Percentiles rank a stretch among this genome's conserved stretches.
Evolutionary conservation across 2,113 vertebrate genomes (phyloP).

Genomic region (Trematomus loennbergii): DNA sequence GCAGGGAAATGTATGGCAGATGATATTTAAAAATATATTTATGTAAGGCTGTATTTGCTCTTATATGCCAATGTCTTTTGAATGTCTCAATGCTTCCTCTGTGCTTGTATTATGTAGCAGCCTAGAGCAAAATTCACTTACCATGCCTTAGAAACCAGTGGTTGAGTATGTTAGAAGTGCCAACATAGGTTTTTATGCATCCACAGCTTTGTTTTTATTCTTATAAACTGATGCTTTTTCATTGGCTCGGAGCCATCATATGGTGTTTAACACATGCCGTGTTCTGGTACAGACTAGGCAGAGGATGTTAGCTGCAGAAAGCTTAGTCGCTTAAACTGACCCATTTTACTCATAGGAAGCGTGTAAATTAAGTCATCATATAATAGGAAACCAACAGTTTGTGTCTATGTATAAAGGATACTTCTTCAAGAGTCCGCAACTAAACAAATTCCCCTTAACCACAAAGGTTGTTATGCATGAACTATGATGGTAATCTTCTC

Average conservation of each 20-base stretch:
- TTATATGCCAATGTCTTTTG: background rate
- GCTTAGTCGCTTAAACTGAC: slow-evolving; percentile 34
- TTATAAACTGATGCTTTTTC: slow-evolving; percentile 1
- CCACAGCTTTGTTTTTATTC: background rate
- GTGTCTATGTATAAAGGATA: slow-evolving; percentile 17
- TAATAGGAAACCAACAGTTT: slow-evolving; percentile 24
- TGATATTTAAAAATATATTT: background rate
- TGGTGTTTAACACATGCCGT: slow-evolving; percentile 15
- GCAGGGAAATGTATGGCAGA: background rate
- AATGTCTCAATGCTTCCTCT: background rate
- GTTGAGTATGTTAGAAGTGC: background rate
- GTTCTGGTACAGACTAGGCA: slow-evolving; percentile 4
- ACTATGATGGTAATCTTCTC: slow-evolving; percentile 24
- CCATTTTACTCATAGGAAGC: slow-evolving; percentile 27
- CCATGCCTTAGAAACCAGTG: background rate
- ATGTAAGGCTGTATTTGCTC: background rate
- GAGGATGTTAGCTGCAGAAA: slow-evolving; percentile 33
- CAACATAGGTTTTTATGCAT: background rate
- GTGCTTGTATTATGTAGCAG: background rate
- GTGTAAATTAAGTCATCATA: slow-evolving; percentile 39
- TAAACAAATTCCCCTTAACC: background rate
- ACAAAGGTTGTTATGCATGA: background rate
- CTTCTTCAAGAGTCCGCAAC: background rate
- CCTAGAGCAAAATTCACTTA: background rate
- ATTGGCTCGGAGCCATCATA: slow-evolving; percentile 16